phyloP scores from a whole-genome alignment of 2,797 vertebrate species.

The Coracias cyanogaster region DNA sequence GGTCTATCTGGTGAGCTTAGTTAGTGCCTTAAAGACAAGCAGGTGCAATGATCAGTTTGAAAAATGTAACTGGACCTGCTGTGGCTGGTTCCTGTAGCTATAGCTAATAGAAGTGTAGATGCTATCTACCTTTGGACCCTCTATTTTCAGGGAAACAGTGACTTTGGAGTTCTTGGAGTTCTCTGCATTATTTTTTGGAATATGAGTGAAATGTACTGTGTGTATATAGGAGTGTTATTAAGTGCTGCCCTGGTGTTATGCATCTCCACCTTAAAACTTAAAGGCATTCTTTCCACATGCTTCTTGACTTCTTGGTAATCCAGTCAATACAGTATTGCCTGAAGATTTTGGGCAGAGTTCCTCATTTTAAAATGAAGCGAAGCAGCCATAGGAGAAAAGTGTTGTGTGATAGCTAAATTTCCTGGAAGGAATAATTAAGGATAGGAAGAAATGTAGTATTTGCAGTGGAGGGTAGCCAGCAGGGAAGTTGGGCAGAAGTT shows the following conservation, averaged over 20 bases:
- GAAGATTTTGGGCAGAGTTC: not conserved
- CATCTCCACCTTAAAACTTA: not conserved
- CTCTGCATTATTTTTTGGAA: not conserved
- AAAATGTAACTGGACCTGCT: not conserved
- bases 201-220: not conserved
- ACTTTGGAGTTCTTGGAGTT: not conserved
- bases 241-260: not conserved
- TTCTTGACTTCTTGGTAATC: not conserved
- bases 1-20: not conserved
- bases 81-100: not conserved
- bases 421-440: not conserved
- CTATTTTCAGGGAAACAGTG: not conserved
- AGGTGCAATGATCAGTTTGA: not conserved
- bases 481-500: not conserved
- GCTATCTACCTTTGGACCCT: not conserved
- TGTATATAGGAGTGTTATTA: not conserved
- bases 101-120: not conserved
- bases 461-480: not conserved
- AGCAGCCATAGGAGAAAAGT: not conserved
- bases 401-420: not conserved
- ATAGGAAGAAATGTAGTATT: not conserved
- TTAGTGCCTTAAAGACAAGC: not conserved
- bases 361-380: not conserved
- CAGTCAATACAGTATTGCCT: not conserved
- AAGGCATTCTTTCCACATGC: not conserved